phyloP scores from a whole-genome alignment of 2,797 vertebrate genomes.

The Enteromius thamalakanensis region DNA sequence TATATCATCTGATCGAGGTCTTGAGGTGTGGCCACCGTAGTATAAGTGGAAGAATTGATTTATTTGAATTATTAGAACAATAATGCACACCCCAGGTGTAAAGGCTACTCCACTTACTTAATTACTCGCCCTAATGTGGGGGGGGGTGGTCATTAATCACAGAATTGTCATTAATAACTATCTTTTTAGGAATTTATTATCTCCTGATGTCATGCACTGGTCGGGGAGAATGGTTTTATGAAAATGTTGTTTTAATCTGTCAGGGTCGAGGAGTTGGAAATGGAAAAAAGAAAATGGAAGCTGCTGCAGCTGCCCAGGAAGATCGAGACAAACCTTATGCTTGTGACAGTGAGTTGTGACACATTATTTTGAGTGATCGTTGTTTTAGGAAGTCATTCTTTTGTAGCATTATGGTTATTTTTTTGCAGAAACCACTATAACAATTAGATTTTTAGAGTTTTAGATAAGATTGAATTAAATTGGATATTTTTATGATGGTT shows the following conservation, averaged over 20 bases:
- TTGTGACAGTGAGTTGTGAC: slow-evolving; percentile 91
- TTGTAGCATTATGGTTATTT: slow-evolving; percentile 11
- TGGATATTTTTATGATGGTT: neutral
- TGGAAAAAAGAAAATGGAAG: slow-evolving; percentile 92
- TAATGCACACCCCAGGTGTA: too few relatives aligned
- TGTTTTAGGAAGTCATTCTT: neutral
- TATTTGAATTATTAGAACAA: too few relatives aligned
- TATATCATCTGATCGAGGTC: too few relatives aligned
- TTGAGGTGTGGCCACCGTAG: too few relatives aligned
- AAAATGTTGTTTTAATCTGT: neutral
- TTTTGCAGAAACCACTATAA: neutral
- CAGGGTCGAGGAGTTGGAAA: slow-evolving; percentile 92
- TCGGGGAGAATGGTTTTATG: neutral
- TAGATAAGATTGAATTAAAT: neutral
- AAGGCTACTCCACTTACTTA: too few relatives aligned
- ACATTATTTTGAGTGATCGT: neutral
- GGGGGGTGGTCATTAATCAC: neutral
- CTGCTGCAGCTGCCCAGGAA: slow-evolving; percentile 87
- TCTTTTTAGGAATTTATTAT: neutral
- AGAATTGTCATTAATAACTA: neutral
- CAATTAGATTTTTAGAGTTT: neutral
- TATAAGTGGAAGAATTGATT: too few relatives aligned
- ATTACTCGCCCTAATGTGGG: neutral
- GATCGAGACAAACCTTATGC: slow-evolving; percentile 96
- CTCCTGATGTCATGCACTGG: neutral